A percentile compares a stretch with the other conserved stretches of the same genome.
phyloP scores from a whole-genome alignment of 2,113 vertebrate species.

The Lethenteron reissneri region DNA sequence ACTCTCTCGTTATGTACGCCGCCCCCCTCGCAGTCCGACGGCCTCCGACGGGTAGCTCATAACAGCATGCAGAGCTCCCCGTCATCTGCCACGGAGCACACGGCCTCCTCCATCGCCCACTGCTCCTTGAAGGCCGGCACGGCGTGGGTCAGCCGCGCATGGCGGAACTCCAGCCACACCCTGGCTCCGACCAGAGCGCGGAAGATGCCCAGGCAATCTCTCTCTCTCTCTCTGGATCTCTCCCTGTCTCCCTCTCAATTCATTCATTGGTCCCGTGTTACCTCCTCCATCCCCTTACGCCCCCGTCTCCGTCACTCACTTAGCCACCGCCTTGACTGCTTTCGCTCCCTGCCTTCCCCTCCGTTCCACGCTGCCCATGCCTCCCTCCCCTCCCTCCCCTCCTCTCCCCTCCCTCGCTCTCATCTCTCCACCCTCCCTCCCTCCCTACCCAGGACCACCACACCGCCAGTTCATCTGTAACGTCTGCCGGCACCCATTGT shows the following conservation, averaged over 20 bases:
- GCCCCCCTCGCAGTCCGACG: no score
- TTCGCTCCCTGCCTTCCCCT: neutral
- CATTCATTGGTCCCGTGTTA: neutral
- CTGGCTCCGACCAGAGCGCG: no score
- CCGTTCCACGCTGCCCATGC: slow-evolving; percentile 6
- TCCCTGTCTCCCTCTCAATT: neutral
- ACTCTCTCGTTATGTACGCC: no score
- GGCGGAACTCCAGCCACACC: no score
- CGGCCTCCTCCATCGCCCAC: no score
- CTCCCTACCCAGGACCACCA: neutral
- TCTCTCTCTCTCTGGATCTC: slow-evolving; percentile 6
- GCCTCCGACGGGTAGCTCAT: no score
- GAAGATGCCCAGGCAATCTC: no score
- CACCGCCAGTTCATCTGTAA: neutral
- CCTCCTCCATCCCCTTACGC: neutral
- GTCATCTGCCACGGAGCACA: no score
- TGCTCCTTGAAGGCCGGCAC: no score
- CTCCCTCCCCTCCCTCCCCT: neutral
- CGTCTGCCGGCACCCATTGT: neutral
- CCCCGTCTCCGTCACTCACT: neutral
- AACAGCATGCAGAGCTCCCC: no score
- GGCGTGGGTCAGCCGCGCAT: no score
- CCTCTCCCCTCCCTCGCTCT: neutral
- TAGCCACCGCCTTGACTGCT: neutral
- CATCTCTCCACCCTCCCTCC: neutral